Percentiles rank a stretch among this genome's conserved stretches.
Conservation (phyloP, 1,140 invertebrate genomes). For the Zaprionus inermis region DNA sequence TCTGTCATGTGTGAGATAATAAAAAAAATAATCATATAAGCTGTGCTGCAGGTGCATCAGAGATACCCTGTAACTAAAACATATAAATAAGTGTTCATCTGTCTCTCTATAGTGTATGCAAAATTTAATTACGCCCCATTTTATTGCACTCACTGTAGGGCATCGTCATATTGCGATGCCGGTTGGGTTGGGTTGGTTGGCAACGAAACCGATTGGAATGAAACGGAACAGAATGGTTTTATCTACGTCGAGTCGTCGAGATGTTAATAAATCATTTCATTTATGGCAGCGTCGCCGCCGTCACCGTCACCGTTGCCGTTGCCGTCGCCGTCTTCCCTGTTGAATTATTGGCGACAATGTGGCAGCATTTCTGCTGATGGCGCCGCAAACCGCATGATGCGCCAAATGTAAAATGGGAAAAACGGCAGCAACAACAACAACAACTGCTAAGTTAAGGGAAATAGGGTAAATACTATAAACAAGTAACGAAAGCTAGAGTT, state of each 20-base stretch:
- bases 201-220: neutral
- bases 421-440: neutral
- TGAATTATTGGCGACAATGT: slow-evolving; percentile 50
- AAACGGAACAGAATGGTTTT: slow-evolving; percentile 2
- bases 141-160: neutral
- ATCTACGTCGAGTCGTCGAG: neutral
- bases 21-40: neutral
- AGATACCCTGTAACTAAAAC: neutral
- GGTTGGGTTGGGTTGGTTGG: neutral
- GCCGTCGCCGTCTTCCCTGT: slow-evolving; percentile 1
- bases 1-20: slow-evolving; percentile 23
- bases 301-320: slow-evolving; percentile 5
- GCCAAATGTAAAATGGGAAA: slow-evolving; percentile 15
- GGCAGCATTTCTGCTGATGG: slow-evolving; percentile 26
- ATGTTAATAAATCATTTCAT: slow-evolving; percentile 53
- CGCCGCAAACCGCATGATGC: slow-evolving; percentile 11
- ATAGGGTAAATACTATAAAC: slow-evolving; percentile 1
- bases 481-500: too few relatives aligned
- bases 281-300: slow-evolving; percentile 36
- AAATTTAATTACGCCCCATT: too few relatives aligned
- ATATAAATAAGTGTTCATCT: neutral
- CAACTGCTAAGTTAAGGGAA: neutral
- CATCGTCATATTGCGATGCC: neutral
- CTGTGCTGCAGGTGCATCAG: neutral
- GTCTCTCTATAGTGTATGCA: too few relatives aligned